phyloP scores from a whole-genome alignment of 1,140 invertebrate species.

The Danaus melanippus region DNA sequence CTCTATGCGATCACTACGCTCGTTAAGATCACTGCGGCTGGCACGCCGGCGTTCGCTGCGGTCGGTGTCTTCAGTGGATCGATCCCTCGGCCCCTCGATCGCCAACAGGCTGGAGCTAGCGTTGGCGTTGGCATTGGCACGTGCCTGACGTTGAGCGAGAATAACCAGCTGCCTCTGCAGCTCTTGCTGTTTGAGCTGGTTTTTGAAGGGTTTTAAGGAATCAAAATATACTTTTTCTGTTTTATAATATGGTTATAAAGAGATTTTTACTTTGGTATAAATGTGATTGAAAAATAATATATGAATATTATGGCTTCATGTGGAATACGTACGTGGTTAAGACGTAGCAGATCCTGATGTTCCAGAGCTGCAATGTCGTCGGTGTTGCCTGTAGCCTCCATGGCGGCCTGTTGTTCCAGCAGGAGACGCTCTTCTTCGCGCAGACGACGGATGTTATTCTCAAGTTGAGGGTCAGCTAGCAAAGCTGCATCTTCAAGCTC shows the following conservation, averaged over 20 bases:
- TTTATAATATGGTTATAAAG: slow-evolving; percentile 1
- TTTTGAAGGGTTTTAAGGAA: slow-evolving; percentile 5
- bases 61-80: too few species aligned
- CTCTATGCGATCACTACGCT: too few species aligned
- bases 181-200: slow-evolving; percentile 45
- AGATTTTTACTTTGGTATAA: background rate
- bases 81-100: too few species aligned
- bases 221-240: background rate
- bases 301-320: background rate
- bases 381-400: slow-evolving; percentile 40
- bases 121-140: slow-evolving; percentile 14
- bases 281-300: background rate
- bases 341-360: slow-evolving; percentile 68
- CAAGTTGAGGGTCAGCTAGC: slow-evolving; percentile 76
- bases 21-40: too few species aligned
- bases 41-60: too few species aligned
- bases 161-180: slow-evolving; percentile 41
- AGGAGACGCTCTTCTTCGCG: slow-evolving; percentile 80
- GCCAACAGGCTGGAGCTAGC: background rate
- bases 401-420: slow-evolving; percentile 41
- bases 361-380: slow-evolving; percentile 76
- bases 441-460: slow-evolving; percentile 72
- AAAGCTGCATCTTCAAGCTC: slow-evolving; percentile 93
- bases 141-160: slow-evolving; percentile 28
- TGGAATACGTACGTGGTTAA: slow-evolving; percentile 42